A percentile compares a stretch with the other conserved stretches of the same genome.
These are phyloP conservation scores for Troglohyphantes excavatus DNA, from an alignment of 2,888 invertebrate genomes.

Conservation along the genomic window DNA sequence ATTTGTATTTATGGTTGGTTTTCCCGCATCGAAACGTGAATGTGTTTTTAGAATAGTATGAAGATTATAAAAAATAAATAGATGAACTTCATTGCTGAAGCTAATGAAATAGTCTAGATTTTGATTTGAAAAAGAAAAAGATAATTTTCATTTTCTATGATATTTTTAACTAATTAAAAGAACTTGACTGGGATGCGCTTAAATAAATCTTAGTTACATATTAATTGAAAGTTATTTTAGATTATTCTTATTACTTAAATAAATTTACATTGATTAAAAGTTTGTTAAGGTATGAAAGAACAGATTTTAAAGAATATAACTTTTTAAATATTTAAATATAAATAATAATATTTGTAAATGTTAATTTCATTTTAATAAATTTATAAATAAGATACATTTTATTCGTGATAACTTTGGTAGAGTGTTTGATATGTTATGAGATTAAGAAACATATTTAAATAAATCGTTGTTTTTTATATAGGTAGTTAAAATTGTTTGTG, in stretches of 20 bases:
- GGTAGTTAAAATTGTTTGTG: too few relatives aligned
- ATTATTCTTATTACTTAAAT: neutral
- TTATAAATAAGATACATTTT: too few relatives aligned
- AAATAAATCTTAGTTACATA: neutral
- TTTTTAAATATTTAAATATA: too few relatives aligned
- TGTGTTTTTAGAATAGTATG: neutral
- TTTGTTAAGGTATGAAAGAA: too few relatives aligned
- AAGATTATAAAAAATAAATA: neutral
- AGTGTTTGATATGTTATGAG: too few relatives aligned
- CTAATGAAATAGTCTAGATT: neutral
- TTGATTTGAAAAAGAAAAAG: neutral
- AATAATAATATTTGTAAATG: too few relatives aligned
- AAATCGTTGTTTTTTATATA: too few relatives aligned
- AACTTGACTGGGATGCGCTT: neutral
- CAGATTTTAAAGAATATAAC: too few relatives aligned
- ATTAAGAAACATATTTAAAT: too few relatives aligned
- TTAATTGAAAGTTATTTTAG: neutral
- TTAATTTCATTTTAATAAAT: too few relatives aligned
- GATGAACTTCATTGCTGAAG: neutral
- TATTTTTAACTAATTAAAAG: neutral
- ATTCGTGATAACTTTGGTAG: too few relatives aligned
- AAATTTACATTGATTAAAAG: neutral
- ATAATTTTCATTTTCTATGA: neutral
- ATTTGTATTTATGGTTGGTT: constrained; percentile 13
- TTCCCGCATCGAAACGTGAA: neutral